phyloP scores from a whole-genome alignment of 2,113 vertebrate genomes.

The Ciconia stormi region DNA sequence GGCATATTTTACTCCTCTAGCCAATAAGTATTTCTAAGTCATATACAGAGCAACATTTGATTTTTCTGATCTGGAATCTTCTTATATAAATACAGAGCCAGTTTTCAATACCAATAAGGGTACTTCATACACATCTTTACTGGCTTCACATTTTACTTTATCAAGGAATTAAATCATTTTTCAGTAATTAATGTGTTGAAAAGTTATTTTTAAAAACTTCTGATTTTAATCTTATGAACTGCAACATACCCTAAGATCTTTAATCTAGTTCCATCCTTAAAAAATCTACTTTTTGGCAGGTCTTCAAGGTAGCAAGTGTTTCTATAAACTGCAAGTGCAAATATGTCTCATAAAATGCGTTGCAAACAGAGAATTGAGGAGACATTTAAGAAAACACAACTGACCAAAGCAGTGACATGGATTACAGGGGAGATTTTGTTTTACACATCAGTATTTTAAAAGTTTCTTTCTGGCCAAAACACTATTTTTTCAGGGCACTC shows the following conservation, averaged over 20 bases:
- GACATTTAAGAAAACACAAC: neutral
- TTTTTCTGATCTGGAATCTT: neutral
- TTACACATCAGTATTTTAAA: neutral
- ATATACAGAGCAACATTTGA: rapidly evolving
- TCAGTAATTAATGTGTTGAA: neutral
- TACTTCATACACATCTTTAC: neutral
- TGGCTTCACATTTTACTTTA: neutral
- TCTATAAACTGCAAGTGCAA: constrained; percentile 31
- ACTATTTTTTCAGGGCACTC: neutral
- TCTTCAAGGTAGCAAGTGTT: constrained; percentile 21
- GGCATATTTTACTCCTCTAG: neutral
- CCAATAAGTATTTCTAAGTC: neutral
- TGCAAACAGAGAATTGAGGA: neutral
- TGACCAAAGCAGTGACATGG: neutral
- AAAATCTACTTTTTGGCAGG: constrained; percentile 18
- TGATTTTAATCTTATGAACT: neutral
- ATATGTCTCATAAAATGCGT: neutral
- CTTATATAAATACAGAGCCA: neutral
- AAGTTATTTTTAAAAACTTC: neutral
- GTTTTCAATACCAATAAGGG: neutral
- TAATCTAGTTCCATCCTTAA: neutral
- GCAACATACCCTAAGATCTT: neutral
- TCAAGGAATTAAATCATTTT: neutral
- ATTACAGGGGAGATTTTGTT: neutral
- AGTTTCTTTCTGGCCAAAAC: neutral